These are phyloP conservation scores for Cyprinodon tularosa DNA, from an alignment of 2,113 vertebrate genomes.

Conservation along the genomic window DNA sequence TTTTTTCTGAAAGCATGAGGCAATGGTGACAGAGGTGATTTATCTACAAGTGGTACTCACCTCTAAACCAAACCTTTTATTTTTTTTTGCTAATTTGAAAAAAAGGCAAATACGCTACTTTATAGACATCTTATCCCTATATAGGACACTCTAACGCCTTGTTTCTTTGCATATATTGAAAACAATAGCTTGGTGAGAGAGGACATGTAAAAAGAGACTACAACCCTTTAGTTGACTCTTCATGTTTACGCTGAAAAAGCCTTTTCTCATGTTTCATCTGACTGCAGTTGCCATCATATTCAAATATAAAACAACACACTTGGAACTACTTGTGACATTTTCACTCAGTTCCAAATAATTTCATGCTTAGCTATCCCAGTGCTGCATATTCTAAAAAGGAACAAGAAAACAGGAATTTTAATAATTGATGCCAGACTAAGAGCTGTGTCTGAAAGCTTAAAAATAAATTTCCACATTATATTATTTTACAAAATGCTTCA, in stretches of 20 bases:
- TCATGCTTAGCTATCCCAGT: constrained; percentile 63
- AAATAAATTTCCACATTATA: constrained; percentile 73
- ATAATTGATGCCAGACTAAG: constrained; percentile 81
- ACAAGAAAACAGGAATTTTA: constrained; percentile 75
- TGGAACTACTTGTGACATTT: constrained; percentile 64
- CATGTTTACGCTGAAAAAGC: constrained; percentile 14
- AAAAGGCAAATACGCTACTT: constrained; percentile 49
- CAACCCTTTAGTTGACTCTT: constrained; percentile 7
- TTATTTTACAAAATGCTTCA: constrained; percentile 66
- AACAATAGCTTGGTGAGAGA: constrained; percentile 38
- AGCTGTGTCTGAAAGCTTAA: constrained; percentile 72
- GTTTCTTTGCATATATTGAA: constrained; percentile 40
- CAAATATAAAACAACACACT: constrained; percentile 50
- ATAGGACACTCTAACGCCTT: constrained; percentile 47
- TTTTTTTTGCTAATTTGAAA: constrained; percentile 52
- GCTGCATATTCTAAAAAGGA: constrained; percentile 75
- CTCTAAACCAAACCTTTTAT: constrained; percentile 40
- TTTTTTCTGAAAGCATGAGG: constrained; percentile 55
- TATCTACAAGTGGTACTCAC: constrained; percentile 53
- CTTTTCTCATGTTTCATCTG: constrained; percentile 47
- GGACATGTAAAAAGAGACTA: constrained; percentile 37
- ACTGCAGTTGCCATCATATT: constrained; percentile 46
- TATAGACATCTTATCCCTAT: constrained; percentile 62
- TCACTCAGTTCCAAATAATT: constrained; percentile 71
- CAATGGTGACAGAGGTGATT: constrained; percentile 51